phyloP scores from a whole-genome alignment of 2,888 invertebrate genomes.

The Hyposoter dolosus region DNA sequence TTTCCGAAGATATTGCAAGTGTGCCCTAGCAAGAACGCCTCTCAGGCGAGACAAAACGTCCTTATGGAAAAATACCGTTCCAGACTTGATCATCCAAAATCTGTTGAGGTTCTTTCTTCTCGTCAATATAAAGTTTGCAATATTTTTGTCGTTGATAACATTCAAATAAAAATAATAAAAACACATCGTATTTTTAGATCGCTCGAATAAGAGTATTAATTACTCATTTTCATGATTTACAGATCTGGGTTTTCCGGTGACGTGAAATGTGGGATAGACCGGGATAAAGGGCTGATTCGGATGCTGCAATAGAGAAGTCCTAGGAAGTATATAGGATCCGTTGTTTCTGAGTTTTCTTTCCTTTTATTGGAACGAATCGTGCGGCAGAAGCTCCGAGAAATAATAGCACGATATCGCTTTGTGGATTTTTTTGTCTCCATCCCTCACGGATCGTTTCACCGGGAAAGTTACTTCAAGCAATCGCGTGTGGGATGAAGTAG shows the following conservation, averaged over 20 bases:
- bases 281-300: background rate
- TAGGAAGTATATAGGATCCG: constrained; percentile 3
- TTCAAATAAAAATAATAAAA: background rate
- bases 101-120: background rate
- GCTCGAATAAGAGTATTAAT: background rate
- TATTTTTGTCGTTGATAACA: background rate
- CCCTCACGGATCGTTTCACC: constrained; percentile 39
- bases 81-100: background rate
- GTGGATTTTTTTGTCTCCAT: constrained; percentile 68
- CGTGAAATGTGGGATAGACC: background rate
- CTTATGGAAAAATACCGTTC: background rate
- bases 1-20: constrained; percentile 56
- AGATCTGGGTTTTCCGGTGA: background rate
- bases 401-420: constrained; percentile 69
- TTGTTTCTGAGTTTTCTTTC: constrained; percentile 4
- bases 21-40: constrained; percentile 26
- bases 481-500: constrained; percentile 33
- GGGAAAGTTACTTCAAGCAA: constrained; percentile 52
- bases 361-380: constrained; percentile 44
- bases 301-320: constrained; percentile 30
- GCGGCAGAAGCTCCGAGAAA: constrained; percentile 66
- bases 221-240: background rate
- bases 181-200: background rate
- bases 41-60: constrained; percentile 24
- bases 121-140: background rate